These are phyloP conservation scores for Pipistrellus pygmaeus DNA, from an alignment of 2,797 vertebrate genomes.

Conservation along the genomic window DNA sequence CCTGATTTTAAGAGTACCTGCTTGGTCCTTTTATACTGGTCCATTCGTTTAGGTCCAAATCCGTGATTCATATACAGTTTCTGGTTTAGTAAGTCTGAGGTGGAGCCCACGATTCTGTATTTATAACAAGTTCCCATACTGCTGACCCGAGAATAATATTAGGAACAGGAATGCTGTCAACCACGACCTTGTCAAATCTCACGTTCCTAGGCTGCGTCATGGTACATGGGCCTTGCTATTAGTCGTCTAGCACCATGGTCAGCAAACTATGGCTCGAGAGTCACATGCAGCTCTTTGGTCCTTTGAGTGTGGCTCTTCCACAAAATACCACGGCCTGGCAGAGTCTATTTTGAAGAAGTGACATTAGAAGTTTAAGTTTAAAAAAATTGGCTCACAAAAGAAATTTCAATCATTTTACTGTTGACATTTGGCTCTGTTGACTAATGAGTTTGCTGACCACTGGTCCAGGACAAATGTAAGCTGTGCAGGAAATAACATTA, in stretches of 20 bases:
- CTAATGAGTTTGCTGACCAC: no score
- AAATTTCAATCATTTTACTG: no score
- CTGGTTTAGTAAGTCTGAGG: not conserved
- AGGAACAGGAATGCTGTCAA: not conserved
- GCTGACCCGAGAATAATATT: not conserved
- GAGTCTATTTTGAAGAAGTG: no score
- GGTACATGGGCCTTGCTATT: rapidly evolving
- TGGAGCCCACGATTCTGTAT: not conserved
- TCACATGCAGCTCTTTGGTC: no score
- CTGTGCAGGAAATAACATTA: not conserved
- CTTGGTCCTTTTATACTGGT: not conserved
- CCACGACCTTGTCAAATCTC: not conserved
- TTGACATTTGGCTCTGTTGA: no score
- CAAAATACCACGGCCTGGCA: no score
- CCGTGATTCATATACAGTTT: not conserved
- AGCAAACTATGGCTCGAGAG: no score
- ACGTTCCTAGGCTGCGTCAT: not conserved
- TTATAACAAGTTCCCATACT: not conserved
- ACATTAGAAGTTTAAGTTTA: no score
- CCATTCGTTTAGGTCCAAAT: conserved; percentile 19
- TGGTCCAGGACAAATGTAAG: not conserved
- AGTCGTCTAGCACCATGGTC: not conserved
- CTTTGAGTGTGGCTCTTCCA: no score
- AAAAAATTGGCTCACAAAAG: no score
- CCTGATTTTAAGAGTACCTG: not conserved